Evolutionary conservation across 1,140 invertebrate species (phyloP).

Genomic region (Euschistus heros): DNA sequence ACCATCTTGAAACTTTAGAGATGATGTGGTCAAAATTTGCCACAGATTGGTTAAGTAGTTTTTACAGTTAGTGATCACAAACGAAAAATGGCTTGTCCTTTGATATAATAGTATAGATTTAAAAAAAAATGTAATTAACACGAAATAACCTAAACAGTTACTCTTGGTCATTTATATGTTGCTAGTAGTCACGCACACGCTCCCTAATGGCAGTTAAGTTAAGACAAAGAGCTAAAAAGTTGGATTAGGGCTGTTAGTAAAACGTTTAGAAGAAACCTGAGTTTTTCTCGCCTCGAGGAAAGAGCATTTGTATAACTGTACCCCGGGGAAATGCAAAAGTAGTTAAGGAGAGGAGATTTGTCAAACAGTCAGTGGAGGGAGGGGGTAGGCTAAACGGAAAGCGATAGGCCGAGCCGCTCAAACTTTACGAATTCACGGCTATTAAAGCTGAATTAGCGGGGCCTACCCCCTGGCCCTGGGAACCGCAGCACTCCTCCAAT

Average conservation of each 20-base stretch:
- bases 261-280: slow-evolving; percentile 4
- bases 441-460: slow-evolving; percentile 7
- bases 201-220: no score
- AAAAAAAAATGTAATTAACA: no score
- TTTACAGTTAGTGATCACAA: no score
- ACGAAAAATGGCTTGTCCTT: no score
- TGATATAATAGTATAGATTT: no score
- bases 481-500: background rate
- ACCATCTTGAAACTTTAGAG: no score
- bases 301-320: background rate
- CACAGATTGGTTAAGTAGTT: no score
- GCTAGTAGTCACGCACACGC: no score
- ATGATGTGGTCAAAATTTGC: no score
- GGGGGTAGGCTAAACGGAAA: background rate
- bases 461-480: no score
- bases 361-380: background rate
- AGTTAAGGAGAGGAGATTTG: slow-evolving; percentile 1
- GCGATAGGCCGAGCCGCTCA: background rate
- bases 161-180: no score
- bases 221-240: background rate
- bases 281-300: background rate
- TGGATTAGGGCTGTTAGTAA: slow-evolving; percentile 8
- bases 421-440: background rate
- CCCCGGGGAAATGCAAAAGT: slow-evolving; percentile 9
- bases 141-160: no score